Evolutionary conservation across 2,797 vertebrate genomes (phyloP), one percentile per base, ranked within the genome.

Genomic region (Yasuhikotakia modesta): DNA sequence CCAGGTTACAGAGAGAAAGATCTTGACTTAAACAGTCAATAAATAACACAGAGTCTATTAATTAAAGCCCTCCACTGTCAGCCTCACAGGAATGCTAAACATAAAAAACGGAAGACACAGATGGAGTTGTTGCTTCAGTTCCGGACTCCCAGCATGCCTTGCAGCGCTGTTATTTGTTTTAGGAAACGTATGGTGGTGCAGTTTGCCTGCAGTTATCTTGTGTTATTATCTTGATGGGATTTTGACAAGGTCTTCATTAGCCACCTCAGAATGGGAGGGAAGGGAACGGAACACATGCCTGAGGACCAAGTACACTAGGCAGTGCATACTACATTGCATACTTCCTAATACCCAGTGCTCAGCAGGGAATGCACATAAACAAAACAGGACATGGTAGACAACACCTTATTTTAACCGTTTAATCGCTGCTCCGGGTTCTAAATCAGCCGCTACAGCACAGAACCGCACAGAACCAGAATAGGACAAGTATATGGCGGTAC

Each of bases 31-130:
- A 53, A 85, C 88, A 87, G 87, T 87, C 89, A 88, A 85, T 88
- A 90, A 91, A 94, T 92, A 91, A 92, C 88, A 73, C 46, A 6
- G 76, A 45, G 35, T 74, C 69, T 77, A 52, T 77, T 76, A 57
- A 76, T 76, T 76, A 76, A 67, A 57, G 73, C 35, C 13, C 64
- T 30, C 22, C 73, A 57, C 12, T 30, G 73, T 67, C 73, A 67
- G 63, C 12, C 19, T 11, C 35, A 21, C 24, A 19, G 66, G 43
- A 70, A 50, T 21, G 57, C 57, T 32, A 30, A 67, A 64, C 76
- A 70, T 43, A 43, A 74, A 27, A 46, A 57, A 61, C 27, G 53
- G 48, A 72, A 57, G 61, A 77, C 63, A 43, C 45, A 67, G 61
- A 67, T 39, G 45, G 53, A 30, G 50, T 27, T 0, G 19, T 66